Evolutionary conservation across 2,888 invertebrate species (phyloP).

Genomic region (Ectropis crepuscularia): DNA sequence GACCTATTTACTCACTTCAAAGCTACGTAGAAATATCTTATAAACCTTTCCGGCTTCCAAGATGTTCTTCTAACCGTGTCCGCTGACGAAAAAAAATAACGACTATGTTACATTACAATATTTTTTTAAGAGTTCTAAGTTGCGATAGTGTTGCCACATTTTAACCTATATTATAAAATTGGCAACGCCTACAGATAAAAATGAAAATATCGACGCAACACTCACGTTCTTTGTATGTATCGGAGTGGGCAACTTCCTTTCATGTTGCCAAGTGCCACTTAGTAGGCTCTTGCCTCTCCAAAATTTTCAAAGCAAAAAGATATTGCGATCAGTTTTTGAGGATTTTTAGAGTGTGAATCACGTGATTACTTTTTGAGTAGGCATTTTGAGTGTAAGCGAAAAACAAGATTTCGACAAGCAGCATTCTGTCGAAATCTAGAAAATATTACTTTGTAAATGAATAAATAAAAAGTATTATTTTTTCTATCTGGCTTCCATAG

Average conservation of each 20-base stretch:
- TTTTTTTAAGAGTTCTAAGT: no score
- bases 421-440: background rate
- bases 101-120: no score
- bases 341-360: constrained; percentile 16
- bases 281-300: constrained; percentile 47
- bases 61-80: background rate
- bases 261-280: constrained; percentile 56
- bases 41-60: background rate
- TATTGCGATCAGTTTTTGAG: constrained; percentile 37
- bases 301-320: constrained; percentile 45
- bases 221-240: constrained; percentile 27
- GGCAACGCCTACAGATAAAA: constrained; percentile 15
- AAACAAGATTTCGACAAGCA: background rate
- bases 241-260: constrained; percentile 46
- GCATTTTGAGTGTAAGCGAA: constrained; percentile 16
- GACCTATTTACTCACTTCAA: background rate
- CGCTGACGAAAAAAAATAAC: no score
- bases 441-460: no score
- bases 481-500: no score
- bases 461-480: no score
- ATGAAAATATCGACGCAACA: constrained; percentile 29
- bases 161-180: background rate
- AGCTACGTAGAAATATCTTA: background rate
- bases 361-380: constrained; percentile 31
- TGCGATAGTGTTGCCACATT: no score